Conservation (phyloP, 2,113 vertebrate species). For the Rhineura floridana region DNA sequence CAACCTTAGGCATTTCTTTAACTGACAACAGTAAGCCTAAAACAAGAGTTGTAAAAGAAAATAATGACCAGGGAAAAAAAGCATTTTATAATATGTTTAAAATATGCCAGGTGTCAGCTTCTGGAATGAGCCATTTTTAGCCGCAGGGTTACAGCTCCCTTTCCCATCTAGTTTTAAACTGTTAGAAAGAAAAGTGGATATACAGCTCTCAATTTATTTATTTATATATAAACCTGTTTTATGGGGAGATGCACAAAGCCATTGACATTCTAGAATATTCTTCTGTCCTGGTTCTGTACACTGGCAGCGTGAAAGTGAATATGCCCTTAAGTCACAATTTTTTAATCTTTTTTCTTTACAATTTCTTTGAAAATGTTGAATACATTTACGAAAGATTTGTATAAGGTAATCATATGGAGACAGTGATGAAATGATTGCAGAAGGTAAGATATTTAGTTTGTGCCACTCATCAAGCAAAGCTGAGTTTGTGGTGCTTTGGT, state of each 20-base stretch:
- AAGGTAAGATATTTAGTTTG: not conserved
- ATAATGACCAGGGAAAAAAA: not conserved
- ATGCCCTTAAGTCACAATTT: not conserved
- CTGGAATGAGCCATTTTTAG: conserved; percentile 32
- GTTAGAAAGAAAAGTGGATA: not conserved
- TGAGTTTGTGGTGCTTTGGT: not conserved
- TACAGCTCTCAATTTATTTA: not conserved
- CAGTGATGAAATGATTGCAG: not conserved
- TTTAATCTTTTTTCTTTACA: no score
- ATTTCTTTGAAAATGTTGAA: not conserved
- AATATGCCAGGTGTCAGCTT: conserved; percentile 35
- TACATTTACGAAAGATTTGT: not conserved
- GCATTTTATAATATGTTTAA: conserved; percentile 1
- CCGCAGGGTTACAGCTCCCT: not conserved
- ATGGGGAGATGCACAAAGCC: not conserved
- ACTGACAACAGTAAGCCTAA: not conserved
- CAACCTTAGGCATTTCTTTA: conserved; percentile 6
- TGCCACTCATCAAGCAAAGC: not conserved
- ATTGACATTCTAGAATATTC: not conserved
- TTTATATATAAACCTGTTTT: not conserved
- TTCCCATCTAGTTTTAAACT: not conserved
- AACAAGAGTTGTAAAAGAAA: conserved; percentile 14
- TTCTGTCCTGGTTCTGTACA: fast-evolving
- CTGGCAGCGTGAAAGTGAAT: not conserved
- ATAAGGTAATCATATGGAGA: not conserved